Conservation (phyloP, 2,797 vertebrate genomes). For the Leptodactylus fallax region DNA sequence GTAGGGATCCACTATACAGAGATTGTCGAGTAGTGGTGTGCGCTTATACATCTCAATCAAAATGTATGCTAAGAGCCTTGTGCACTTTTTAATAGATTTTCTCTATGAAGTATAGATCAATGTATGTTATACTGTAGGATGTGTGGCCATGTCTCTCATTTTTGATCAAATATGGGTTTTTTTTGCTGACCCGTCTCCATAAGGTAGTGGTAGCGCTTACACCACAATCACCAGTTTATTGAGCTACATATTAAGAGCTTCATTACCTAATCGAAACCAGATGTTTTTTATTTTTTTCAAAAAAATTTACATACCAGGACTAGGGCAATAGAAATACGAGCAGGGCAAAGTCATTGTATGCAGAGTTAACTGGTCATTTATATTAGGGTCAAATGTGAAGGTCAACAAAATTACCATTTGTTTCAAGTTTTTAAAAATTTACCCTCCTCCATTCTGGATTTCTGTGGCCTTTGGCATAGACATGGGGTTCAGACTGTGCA, state of each 20-base stretch:
- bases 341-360: not conserved
- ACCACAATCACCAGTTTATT: not conserved
- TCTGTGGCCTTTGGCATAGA: not conserved
- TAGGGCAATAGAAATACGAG: not conserved
- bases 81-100: too few relatives aligned
- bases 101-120: too few relatives aligned
- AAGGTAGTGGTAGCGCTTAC: not conserved
- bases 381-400: not conserved
- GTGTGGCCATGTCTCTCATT: too few relatives aligned
- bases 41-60: too few relatives aligned
- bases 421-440: not conserved
- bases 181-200: not conserved
- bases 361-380: not conserved
- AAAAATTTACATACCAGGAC: not conserved
- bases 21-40: too few relatives aligned
- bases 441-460: not conserved
- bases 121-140: too few relatives aligned
- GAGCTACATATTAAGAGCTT: not conserved
- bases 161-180: not conserved
- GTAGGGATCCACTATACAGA: too few relatives aligned
- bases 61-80: too few relatives aligned
- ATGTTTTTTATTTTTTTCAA: not conserved
- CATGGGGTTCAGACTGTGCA: not conserved
- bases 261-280: not conserved
- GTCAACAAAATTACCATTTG: not conserved